Conservation (phyloP, 1,140 invertebrate genomes). For the Nasonia vitripennis region DNA sequence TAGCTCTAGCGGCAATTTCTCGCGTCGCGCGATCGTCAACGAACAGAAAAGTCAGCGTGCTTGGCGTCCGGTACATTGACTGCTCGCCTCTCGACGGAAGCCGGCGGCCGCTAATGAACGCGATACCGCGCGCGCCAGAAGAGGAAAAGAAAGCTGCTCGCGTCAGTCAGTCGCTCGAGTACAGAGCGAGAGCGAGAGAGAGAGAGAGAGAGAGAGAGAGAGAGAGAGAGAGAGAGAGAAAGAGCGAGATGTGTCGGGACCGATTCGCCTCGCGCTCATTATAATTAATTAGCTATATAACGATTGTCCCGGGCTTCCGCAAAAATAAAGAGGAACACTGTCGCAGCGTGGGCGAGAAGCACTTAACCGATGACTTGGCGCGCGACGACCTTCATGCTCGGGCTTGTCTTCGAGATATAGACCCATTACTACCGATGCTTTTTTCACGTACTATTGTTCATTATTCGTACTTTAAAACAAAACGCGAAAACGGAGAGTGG, state of each 20-base stretch:
- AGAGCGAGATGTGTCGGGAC: constrained; percentile 42
- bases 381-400: constrained; percentile 58
- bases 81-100: constrained; percentile 36
- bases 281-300: constrained; percentile 66
- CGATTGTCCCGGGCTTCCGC: constrained; percentile 61
- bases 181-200: no score
- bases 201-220: neutral
- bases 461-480: neutral
- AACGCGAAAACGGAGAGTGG: neutral
- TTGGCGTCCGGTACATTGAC: constrained; percentile 58
- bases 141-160: constrained; percentile 6
- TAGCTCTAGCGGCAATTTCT: constrained; percentile 42
- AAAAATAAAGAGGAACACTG: constrained; percentile 39
- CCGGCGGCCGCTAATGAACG: constrained; percentile 60
- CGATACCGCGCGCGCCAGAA: neutral
- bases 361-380: constrained; percentile 57
- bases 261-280: constrained; percentile 59
- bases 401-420: constrained; percentile 38
- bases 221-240: neutral
- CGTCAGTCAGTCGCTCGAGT: neutral
- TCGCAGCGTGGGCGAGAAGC: constrained; percentile 44
- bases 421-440: no score
- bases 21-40: neutral
- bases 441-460: no score
- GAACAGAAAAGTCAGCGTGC: constrained; percentile 19